A percentile compares a stretch with the other conserved stretches of the same genome.
phyloP scores from a whole-genome alignment of 2,888 invertebrate genomes.

The Diplolepis rosae region DNA sequence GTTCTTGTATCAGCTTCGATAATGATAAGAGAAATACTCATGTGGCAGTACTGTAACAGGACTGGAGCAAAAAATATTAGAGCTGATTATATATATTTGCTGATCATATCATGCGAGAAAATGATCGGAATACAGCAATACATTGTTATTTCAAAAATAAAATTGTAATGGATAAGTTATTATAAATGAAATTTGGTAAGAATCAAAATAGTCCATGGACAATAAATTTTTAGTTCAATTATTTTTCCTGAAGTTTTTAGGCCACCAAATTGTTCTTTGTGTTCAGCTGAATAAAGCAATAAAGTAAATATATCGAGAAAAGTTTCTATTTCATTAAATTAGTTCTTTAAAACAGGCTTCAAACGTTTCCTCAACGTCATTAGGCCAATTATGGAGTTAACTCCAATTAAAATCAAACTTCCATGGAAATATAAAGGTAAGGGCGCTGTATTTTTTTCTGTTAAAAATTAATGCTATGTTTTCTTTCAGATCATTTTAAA shows the following conservation, averaged over 20 bases:
- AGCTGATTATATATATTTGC: not conserved
- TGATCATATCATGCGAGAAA: not conserved
- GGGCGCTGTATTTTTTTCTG: not conserved
- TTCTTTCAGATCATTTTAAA: not conserved
- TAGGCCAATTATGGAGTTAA: not conserved
- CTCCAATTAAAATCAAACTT: not conserved
- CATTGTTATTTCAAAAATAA: too few relatives aligned
- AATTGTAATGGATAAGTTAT: not conserved
- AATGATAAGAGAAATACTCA: conserved; percentile 14
- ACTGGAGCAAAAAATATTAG: not conserved
- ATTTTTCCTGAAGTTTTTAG: not conserved
- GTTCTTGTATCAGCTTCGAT: conserved; percentile 23
- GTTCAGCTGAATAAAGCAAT: not conserved
- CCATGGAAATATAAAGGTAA: not conserved
- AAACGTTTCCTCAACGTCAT: not conserved
- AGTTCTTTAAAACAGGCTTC: not conserved
- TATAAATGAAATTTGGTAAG: not conserved
- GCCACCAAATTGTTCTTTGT: not conserved
- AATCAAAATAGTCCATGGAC: not conserved
- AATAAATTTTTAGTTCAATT: not conserved
- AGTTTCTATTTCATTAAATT: not conserved
- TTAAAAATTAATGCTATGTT: too few relatives aligned
- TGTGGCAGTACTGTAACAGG: not conserved
- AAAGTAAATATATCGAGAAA: not conserved
- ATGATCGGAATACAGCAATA: too few relatives aligned